phyloP scores from a whole-genome alignment of 2,888 invertebrate species.

The Pachliopta kotzebuea region DNA sequence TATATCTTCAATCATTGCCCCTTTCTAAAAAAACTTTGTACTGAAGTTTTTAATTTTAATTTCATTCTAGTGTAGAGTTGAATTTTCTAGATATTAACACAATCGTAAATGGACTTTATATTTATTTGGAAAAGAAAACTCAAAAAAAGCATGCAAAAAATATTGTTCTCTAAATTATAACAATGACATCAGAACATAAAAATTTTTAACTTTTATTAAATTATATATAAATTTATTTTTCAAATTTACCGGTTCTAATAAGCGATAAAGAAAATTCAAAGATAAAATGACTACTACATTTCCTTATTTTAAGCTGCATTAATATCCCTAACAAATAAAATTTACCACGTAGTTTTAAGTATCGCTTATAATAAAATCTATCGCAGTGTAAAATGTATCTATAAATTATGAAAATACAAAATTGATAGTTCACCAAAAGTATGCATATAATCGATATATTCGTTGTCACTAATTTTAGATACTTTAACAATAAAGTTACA shows the following conservation, averaged over 20 bases:
- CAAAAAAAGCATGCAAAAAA: not conserved
- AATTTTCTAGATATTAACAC: not conserved
- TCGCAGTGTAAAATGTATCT: not conserved
- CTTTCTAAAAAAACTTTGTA: constrained; percentile 37
- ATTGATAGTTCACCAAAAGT: constrained; percentile 16
- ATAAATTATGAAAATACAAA: constrained; percentile 3
- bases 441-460: constrained; percentile 31
- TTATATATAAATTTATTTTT: too few relatives aligned
- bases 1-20: constrained; percentile 67
- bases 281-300: not conserved
- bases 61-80: not conserved
- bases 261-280: not conserved
- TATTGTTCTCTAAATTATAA: too few relatives aligned
- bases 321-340: not conserved
- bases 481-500: not conserved
- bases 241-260: not conserved
- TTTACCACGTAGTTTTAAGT: not conserved
- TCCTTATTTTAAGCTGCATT: not conserved
- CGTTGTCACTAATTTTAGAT: constrained; percentile 5
- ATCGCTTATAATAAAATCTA: not conserved
- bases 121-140: not conserved
- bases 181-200: too few relatives aligned
- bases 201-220: too few relatives aligned
- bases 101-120: too few relatives aligned
- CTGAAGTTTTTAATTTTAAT: not conserved